Percentiles rank a stretch among this genome's conserved stretches.
phyloP scores from a whole-genome alignment of 1,140 invertebrate genomes.

The Vollenhovia emeryi region DNA sequence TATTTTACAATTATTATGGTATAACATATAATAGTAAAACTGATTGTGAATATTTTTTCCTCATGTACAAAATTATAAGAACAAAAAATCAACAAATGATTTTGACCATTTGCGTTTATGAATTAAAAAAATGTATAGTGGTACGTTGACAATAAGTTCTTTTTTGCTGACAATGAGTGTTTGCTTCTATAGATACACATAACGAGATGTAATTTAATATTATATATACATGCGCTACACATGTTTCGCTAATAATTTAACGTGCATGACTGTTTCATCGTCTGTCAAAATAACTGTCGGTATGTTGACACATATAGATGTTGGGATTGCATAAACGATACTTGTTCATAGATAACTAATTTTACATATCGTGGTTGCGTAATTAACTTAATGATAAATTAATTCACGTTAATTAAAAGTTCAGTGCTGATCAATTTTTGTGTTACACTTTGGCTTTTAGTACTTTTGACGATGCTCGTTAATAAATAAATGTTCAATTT shows the following conservation, averaged over 20 bases:
- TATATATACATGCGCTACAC: neutral
- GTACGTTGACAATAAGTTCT: neutral
- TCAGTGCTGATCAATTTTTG: neutral
- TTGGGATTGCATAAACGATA: slow-evolving; percentile 6
- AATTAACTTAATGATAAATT: slow-evolving; percentile 7
- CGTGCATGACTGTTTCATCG: neutral
- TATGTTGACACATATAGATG: neutral
- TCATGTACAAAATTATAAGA: neutral
- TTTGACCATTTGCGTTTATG: neutral
- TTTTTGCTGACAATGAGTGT: neutral
- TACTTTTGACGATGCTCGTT: neutral
- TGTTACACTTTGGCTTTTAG: neutral
- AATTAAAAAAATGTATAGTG: neutral
- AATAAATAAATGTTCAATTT: neutral
- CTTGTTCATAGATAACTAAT: neutral
- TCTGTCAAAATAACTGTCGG: slow-evolving; percentile 12
- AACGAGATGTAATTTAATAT: neutral
- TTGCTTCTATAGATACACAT: neutral
- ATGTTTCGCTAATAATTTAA: neutral
- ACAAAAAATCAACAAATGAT: neutral
- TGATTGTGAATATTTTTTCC: neutral
- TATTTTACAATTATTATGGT: neutral
- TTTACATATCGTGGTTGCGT: neutral
- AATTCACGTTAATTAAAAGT: neutral
- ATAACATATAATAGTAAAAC: neutral